A percentile compares a stretch with the other conserved stretches of the same genome.
phyloP scores from a whole-genome alignment of 2,888 invertebrate genomes.

The Nasonovia ribisnigri region DNA sequence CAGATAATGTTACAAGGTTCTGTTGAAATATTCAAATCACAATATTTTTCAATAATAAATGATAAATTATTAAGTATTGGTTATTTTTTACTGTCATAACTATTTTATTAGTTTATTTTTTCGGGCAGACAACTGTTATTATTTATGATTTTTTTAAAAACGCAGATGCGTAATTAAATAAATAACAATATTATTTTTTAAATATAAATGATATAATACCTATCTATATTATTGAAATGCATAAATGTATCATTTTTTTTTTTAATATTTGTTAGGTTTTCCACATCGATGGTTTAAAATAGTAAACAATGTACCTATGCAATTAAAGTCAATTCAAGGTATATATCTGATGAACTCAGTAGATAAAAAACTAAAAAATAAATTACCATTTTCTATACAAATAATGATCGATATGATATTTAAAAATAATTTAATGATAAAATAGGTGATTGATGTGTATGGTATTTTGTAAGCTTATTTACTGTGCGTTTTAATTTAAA shows the following conservation, averaged over 20 bases:
- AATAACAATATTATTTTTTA: neutral
- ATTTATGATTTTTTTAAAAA: neutral
- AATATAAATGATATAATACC: too few relatives aligned
- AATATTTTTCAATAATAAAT: neutral
- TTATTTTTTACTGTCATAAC: neutral
- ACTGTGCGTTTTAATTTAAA: neutral
- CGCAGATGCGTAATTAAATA: neutral
- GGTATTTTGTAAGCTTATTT: neutral
- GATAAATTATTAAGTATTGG: neutral
- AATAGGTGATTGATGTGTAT: neutral
- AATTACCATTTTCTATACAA: neutral
- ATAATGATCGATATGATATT: neutral
- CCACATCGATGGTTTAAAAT: neutral
- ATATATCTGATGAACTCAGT: neutral
- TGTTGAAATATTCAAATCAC: neutral
- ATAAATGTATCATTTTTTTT: neutral
- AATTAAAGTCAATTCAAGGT: neutral
- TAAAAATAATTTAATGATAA: neutral
- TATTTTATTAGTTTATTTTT: neutral
- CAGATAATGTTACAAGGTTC: neutral
- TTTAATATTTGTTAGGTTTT: neutral
- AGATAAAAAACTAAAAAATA: neutral
- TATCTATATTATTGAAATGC: neutral
- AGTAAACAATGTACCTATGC: neutral
- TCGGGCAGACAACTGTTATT: neutral